phyloP scores from a whole-genome alignment of 2,888 invertebrate genomes.

The Periphyllus acericola region DNA sequence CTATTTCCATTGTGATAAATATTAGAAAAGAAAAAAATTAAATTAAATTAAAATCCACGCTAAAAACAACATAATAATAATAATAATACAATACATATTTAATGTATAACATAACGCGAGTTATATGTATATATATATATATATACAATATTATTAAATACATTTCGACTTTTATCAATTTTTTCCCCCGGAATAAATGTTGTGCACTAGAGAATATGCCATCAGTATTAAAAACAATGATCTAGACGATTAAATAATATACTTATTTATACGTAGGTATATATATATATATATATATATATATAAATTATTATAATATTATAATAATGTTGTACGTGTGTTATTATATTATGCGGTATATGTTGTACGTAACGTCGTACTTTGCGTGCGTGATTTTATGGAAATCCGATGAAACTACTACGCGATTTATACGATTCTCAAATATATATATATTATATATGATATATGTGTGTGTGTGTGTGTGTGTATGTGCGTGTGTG shows the following conservation, averaged over 20 bases:
- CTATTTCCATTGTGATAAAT: background rate
- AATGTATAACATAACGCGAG: too few species aligned
- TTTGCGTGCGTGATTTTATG: too few species aligned
- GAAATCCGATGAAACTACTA: background rate
- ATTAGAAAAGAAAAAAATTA: background rate
- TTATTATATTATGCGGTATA: background rate
- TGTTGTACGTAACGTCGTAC: too few species aligned
- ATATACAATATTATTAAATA: background rate
- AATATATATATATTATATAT: background rate
- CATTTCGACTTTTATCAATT: background rate
- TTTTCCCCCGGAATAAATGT: background rate
- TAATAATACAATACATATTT: background rate
- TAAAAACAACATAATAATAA: background rate
- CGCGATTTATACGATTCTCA: slow-evolving; percentile 27
- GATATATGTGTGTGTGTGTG: background rate
- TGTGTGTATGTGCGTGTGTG: background rate
- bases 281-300: background rate
- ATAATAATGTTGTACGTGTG: background rate
- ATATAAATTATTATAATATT: background rate
- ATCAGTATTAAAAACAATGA: slow-evolving; percentile 58
- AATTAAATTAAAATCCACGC: background rate
- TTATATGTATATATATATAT: background rate
- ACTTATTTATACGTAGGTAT: background rate
- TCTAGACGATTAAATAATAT: slow-evolving; percentile 33
- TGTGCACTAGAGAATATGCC: slow-evolving; percentile 18